These are phyloP conservation scores for Catharus minimus DNA, from an alignment of 2,113 vertebrate species.

Conservation along the genomic window DNA sequence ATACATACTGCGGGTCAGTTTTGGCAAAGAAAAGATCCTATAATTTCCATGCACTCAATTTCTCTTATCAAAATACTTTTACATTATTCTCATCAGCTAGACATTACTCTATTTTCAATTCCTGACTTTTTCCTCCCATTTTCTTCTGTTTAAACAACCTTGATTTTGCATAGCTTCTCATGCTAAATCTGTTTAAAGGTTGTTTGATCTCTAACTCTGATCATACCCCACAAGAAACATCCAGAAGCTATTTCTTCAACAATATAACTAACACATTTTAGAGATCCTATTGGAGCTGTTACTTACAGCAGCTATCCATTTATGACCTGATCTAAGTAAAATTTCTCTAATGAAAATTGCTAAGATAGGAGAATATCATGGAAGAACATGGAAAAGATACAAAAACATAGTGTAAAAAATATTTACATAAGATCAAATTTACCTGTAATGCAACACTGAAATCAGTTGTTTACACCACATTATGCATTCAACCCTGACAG, in stretches of 20 bases:
- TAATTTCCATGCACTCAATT: neutral
- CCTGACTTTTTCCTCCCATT: neutral
- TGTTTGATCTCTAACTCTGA: neutral
- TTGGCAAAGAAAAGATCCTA: neutral
- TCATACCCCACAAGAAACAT: neutral
- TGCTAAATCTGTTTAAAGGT: constrained; percentile 1
- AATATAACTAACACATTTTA: neutral
- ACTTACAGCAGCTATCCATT: neutral
- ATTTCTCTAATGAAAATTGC: neutral
- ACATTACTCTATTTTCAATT: neutral
- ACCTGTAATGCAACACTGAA: neutral
- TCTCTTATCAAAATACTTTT: neutral
- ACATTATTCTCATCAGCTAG: neutral
- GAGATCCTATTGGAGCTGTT: neutral
- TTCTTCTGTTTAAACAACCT: neutral
- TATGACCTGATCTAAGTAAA: neutral
- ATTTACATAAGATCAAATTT: neutral
- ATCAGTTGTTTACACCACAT: neutral
- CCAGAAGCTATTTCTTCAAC: neutral
- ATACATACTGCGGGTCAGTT: neutral
- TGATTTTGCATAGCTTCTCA: constrained; percentile 9
- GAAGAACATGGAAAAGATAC: neutral
- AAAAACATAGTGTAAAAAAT: neutral
- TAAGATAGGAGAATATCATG: neutral
- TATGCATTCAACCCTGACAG: neutral